Evolutionary conservation across 2,888 invertebrate species (phyloP), one percentile per base, ranked within the genome.

Genomic region (Xylocampa areola): DNA sequence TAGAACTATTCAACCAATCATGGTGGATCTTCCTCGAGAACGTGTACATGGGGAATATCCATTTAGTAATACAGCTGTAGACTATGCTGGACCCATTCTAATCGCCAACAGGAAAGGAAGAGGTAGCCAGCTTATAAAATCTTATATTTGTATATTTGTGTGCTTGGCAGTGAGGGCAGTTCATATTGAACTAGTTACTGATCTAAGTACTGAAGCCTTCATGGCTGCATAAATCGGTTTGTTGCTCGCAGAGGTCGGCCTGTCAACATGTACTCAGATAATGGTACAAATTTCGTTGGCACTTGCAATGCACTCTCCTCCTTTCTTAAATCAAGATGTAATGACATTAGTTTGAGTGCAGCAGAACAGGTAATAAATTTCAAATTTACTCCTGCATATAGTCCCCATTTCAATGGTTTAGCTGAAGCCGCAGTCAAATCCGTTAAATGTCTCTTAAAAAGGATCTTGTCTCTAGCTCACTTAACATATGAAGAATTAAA

Each of bases 1-100:
- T n/a, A 40, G 35, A n/a, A 37, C 51, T 13, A 23, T 43, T 29
- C 54, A 61, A 10, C 60, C 54, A 23, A 50, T 61, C 19, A 61
- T 55, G 49, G 40, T 50, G 5, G 25, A 36, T n/a, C 13, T 37
- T 10, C 47, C 37, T 1, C 25, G 19, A 10, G 21, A 51, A 33
- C 32, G 51, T 8, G n/a, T 52, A 16, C 19, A 51, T 25, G 21
- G 39, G 21, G 45, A 45, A 1, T 40, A 41, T 14, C 43, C 52
- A 30, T 52, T 59, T 25, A 52, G 11, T 17, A 51, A 52, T 29
- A 36, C 41, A 52, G 59, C 44, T 21, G 50, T 58, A 0, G 51
- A 55, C 11, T 55, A 55, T 17, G 36, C 43, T 17, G 55, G 39
- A 4, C 39, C 49, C 3, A 49, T 44, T 29, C 8, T 40, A 4